These are phyloP conservation scores for Erannis defoliaria DNA, from an alignment of 2,888 invertebrate genomes.

Conservation along the genomic window DNA sequence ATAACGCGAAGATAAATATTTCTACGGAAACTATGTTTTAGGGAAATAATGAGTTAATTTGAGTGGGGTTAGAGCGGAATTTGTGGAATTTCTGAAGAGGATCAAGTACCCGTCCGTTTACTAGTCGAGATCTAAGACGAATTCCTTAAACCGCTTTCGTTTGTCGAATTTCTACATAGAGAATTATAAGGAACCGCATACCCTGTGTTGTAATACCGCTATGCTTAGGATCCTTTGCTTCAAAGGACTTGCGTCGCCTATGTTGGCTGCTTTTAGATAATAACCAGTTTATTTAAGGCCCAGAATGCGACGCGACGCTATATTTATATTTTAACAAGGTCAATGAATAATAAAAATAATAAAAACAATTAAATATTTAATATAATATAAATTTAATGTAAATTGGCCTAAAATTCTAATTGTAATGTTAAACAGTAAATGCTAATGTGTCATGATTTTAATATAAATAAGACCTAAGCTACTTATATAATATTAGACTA, in stretches of 20 bases:
- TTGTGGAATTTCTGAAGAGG: conserved; percentile 61
- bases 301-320: too few species aligned
- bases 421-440: too few species aligned
- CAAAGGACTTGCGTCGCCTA: conserved; percentile 26
- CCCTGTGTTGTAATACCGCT: conserved; percentile 28
- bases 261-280: conserved; percentile 30
- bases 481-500: too few species aligned
- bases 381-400: too few species aligned
- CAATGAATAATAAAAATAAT: too few species aligned
- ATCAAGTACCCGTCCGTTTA: conserved; percentile 61
- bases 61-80: conserved; percentile 61
- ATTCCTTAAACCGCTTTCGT: conserved; percentile 51
- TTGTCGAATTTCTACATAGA: conserved; percentile 41
- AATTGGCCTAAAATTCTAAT: too few species aligned
- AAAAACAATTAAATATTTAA: too few species aligned
- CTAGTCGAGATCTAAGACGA: conserved; percentile 58
- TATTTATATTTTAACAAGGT: too few species aligned
- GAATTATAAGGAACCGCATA: conserved; percentile 38
- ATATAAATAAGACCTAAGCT: too few species aligned
- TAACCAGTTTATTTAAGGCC: conserved; percentile 21
- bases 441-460: too few species aligned
- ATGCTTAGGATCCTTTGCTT: conserved; percentile 37
- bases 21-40: conserved; percentile 56
- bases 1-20: conserved; percentile 29
- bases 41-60: conserved; percentile 70